Base-by-base conservation (phyloP, 2,113 vertebrate species). In the Crotalus helleri region DNA sequence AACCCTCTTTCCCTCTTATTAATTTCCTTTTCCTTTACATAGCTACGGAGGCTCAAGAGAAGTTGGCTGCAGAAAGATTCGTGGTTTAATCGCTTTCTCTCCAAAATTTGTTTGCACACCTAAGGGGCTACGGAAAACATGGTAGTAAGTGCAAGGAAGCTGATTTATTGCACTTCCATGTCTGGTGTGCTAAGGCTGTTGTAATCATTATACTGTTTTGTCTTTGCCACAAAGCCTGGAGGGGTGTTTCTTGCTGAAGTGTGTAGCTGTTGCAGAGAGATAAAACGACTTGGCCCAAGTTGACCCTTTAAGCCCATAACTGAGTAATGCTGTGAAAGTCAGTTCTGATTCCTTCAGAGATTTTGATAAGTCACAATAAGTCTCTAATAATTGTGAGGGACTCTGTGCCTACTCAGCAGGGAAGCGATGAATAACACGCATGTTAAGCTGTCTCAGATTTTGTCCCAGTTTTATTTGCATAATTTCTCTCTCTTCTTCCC, bases 21-120 rank as follows among this genome's bases (percentile, higher is more conserved):
- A 0, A 90, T 95, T 97, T 93, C 96, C 29, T 64, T 94, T 92
- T 96, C 96, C 94, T 96, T 96, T 91, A 95, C 92, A 90, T 93
- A 93, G 87, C 59, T 8, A 0, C 91, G 90, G 55, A 88, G 88
- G 92, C 92, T 92, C 91, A 46, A 90, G 39, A 88, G 91, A 53
- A 49, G 46, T 92, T n/a, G 93, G 85, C 49, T 61, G 57, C 87
- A 88, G 93, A 94, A 88, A 89, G 0, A 1, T 3, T 94, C 93
- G 91, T 93, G 93, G 91, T 93, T 93, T 93, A 95, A 46, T 87
- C 24, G 29, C 17, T 93, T 26, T 92, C 93, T 94, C n/a, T 59
- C 69, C 9, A 39, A 90, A 89, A 39, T 23, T 3, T n/a, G 24
- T 86, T 93, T 87, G 92, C 55, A 53, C 29, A 26, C 13, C 74